Evolutionary conservation across 1,140 invertebrate genomes (phyloP), one percentile per base, ranked within the genome.

Genomic region (Drosophila athabasca): DNA sequence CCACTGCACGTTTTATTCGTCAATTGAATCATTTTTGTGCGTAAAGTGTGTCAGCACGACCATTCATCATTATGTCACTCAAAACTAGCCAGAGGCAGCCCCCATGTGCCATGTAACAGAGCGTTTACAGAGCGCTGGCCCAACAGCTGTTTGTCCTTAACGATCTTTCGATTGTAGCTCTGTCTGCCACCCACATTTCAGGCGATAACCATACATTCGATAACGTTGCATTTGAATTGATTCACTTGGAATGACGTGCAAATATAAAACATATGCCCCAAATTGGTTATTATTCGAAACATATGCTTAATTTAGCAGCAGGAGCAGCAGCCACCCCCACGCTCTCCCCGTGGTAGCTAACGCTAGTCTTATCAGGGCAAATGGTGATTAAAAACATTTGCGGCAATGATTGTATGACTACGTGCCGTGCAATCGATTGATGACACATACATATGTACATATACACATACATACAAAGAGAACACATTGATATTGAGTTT

Each of bases 241-340:
- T 55, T 60, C 65, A 41, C 44, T 29, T 17, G 58, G 31, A 41
- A 51, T 26, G 31, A 46, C 15, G 5, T 26, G 48, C 43, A 22
- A 69, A 61, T 66, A 26, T 2, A 46, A 77, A 85, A 64, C 82
- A 85, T 81, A 87, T 87, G 82, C 64, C 61, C 17, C 58, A 57
- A 77, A 77, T 73, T 77, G 49, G 31, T 22, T 71, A 67, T 24
- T 39, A 69, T 70, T 58, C 39, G 62, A 57, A 62, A 68, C 67
- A 79, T 83, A 83, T 82, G 79, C 59, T 57, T 17, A 61, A 60
- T 43, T 49, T 57, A 48, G 44, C 7, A 39, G 29, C 29, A 11
- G 9, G 3, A 35, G 9, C 9, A 11, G 9, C 9, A 9, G 1
- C n/a, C 45, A 31, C 60, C 41, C 31, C 31, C 49, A 13, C 39